Conservation (phyloP, 2,113 vertebrate genomes). For the Oriolus oriolus region DNA sequence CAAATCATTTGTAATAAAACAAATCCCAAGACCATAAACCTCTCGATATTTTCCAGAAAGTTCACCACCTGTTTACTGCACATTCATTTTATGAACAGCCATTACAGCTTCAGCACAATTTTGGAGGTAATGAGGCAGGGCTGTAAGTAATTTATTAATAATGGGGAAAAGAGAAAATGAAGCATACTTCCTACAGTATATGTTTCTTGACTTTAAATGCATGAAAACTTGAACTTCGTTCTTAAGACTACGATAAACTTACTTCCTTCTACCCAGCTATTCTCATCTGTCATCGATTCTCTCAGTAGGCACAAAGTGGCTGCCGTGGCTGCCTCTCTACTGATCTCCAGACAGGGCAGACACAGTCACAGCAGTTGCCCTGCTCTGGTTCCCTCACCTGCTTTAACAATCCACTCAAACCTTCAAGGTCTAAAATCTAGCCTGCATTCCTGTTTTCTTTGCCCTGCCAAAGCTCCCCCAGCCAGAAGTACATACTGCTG, state of each 20-base stretch:
- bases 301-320: background rate
- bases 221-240: background rate
- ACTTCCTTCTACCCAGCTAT: background rate
- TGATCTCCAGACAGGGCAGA: background rate
- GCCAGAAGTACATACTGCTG: background rate
- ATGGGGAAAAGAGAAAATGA: background rate
- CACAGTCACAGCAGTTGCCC: rapidly evolving
- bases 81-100: background rate
- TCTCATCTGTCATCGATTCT: background rate
- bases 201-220: background rate
- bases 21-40: background rate
- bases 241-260: background rate
- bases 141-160: background rate
- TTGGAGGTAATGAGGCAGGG: background rate
- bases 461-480: background rate
- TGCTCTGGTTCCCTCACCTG: background rate
- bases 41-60: background rate
- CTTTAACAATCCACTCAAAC: background rate
- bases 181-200: background rate
- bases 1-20: background rate
- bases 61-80: background rate
- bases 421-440: background rate
- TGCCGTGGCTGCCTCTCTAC: rapidly evolving
- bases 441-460: background rate
- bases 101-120: background rate